Evolutionary conservation across 1,140 invertebrate species (phyloP).

Genomic region (Rhynchophorus ferrugineus): DNA sequence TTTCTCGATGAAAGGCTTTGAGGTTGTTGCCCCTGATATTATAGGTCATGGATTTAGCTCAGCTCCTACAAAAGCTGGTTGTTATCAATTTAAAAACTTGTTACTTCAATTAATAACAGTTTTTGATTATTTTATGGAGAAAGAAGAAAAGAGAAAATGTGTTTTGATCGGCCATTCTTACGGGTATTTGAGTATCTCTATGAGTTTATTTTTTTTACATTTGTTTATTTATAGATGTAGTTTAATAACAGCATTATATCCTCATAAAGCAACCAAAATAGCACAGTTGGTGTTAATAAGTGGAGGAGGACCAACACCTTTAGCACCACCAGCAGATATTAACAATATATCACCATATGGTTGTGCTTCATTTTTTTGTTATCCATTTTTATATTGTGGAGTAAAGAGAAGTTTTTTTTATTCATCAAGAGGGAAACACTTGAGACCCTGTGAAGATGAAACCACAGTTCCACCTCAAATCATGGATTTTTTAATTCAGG

Average conservation of each 20-base stretch:
- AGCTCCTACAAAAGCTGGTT: slow-evolving; percentile 48
- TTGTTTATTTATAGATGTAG: slow-evolving; percentile 50
- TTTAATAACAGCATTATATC: slow-evolving; percentile 58
- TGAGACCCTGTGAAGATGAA: slow-evolving; percentile 46
- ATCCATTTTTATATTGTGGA: slow-evolving; percentile 48
- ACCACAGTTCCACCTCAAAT: slow-evolving; percentile 52
- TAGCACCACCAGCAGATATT: slow-evolving; percentile 50
- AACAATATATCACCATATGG: slow-evolving; percentile 44
- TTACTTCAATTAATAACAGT: slow-evolving; percentile 53
- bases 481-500: slow-evolving; percentile 43
- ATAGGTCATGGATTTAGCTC: slow-evolving; percentile 66
- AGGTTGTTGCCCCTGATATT: slow-evolving; percentile 63
- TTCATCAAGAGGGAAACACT: slow-evolving; percentile 49
- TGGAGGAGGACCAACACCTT: slow-evolving; percentile 63
- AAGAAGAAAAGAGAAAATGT: slow-evolving; percentile 32
- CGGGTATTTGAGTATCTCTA: slow-evolving; percentile 43
- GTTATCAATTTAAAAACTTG: slow-evolving; percentile 60
- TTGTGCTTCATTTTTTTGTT: slow-evolving; percentile 43
- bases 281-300: slow-evolving; percentile 59
- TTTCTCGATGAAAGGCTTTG: slow-evolving; percentile 55
- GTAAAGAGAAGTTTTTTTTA: slow-evolving; percentile 45
- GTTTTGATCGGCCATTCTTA: slow-evolving; percentile 55
- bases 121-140: slow-evolving; percentile 51
- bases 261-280: slow-evolving; percentile 53
- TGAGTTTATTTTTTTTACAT: background rate